A percentile compares a stretch with the other conserved stretches of the same genome.
These are phyloP conservation scores for Oncorhynchus kisutch DNA, from an alignment of 2,113 vertebrate genomes.

Conservation along the genomic window DNA sequence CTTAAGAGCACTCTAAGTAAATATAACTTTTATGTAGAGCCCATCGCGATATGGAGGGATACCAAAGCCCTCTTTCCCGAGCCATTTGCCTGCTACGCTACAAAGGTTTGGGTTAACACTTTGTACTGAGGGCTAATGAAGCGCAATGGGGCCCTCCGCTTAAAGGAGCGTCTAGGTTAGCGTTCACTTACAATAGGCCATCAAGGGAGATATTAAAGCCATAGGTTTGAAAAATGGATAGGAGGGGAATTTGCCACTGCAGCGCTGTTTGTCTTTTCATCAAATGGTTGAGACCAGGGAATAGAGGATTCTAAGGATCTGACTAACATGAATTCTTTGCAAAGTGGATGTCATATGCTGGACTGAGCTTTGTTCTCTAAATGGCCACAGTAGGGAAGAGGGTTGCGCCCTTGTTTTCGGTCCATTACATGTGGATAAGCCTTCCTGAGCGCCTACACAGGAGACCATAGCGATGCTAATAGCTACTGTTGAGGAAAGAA, in stretches of 20 bases:
- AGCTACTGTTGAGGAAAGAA: slow-evolving; percentile 9
- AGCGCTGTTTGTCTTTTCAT: slow-evolving; percentile 55
- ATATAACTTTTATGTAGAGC: slow-evolving; percentile 34
- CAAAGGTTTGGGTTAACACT: slow-evolving; percentile 57
- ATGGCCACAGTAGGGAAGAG: slow-evolving; percentile 44
- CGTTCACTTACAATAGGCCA: slow-evolving; percentile 41
- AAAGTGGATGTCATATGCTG: slow-evolving; percentile 60
- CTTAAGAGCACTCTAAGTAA: slow-evolving; percentile 58
- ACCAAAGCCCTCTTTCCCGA: slow-evolving; percentile 41
- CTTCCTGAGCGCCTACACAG: slow-evolving; percentile 34
- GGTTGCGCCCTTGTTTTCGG: slow-evolving; percentile 43
- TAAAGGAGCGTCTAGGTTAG: slow-evolving; percentile 45
- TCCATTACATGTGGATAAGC: slow-evolving; percentile 50
- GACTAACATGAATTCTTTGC: slow-evolving; percentile 17
- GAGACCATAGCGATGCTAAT: slow-evolving; percentile 37
- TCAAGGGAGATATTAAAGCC: slow-evolving; percentile 70
- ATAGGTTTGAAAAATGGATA: slow-evolving; percentile 62
- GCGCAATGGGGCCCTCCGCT: slow-evolving; percentile 41
- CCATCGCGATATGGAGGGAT: slow-evolving; percentile 2
- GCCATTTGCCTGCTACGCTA: slow-evolving; percentile 52
- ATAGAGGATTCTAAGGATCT: slow-evolving; percentile 41
- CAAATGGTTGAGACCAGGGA: slow-evolving; percentile 52
- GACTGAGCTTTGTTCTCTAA: slow-evolving; percentile 57
- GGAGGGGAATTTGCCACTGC: slow-evolving; percentile 16
- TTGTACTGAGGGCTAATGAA: slow-evolving; percentile 65